Evolutionary conservation across 2,888 invertebrate species (phyloP), one percentile per base, ranked within the genome.

Genomic region (Hofmannophila pseudospretella): DNA sequence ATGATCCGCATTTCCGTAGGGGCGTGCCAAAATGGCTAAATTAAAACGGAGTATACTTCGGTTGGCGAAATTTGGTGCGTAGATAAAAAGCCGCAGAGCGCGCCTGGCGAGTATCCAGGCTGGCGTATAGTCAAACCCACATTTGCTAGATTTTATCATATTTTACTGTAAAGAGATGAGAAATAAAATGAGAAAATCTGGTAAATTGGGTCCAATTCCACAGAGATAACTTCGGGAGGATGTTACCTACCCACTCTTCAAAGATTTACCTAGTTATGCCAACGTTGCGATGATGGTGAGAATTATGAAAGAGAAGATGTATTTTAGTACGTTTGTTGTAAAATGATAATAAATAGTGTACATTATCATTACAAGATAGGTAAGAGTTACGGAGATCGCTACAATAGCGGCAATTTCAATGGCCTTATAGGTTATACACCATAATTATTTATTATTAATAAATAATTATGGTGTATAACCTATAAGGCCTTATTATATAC

Each of bases 21-120:
- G 63, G 67, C 64, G 73, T 80, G 80, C 81, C 81, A 82, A 79
- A 80, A 74, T 82, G 72, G 73, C 75, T 72, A 74, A 81, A 82
- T 84, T 81, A 82, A 79, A 74, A 75, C 66, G 49, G 59, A 78
- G 67, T 74, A 69, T 65, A 66, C 60, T 70, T 67, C 52, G 58
- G 54, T 47, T 45, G 49, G 52, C 46, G 9, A 58, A 66, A 67
- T 69, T 68, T 64, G 58, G 55, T 67, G 64, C 60, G 67, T 64
- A 52, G 59, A 68, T 74, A 77, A 77, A 77, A 72, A 76, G 58
- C 67, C 67, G 49, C 67, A 60, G 32, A 32, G 13, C 38, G 62
- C 77, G 78, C 77, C 76, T 65, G 62, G 60, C 55, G 53, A 47
- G 34, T 52, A 64, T 62, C 60, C 67, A 68, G 60, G 59, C 27